Conservation (phyloP, 2,113 vertebrate genomes). For the Apodemus speciosus region DNA sequence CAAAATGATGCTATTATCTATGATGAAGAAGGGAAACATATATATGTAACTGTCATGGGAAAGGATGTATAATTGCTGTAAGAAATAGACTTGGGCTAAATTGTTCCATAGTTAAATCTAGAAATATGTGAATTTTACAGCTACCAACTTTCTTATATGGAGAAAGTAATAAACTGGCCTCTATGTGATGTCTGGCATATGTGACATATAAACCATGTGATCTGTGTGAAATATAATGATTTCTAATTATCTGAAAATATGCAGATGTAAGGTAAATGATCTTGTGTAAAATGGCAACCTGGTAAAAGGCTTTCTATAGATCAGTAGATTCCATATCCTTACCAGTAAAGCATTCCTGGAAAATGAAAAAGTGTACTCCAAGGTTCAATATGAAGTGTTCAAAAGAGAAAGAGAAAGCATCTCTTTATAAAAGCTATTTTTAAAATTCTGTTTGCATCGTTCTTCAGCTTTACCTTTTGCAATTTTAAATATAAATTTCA, state of each 20-base stretch:
- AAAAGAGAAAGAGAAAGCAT: background rate
- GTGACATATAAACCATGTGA: background rate
- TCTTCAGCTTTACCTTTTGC: background rate
- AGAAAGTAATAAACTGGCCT: slow-evolving; percentile 68
- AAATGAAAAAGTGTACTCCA: background rate
- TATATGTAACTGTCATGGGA: slow-evolving; percentile 30
- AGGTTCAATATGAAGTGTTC: background rate
- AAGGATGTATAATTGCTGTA: slow-evolving; percentile 68
- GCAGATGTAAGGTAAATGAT: slow-evolving; percentile 66
- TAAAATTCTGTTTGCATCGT: background rate
- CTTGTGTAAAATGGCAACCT: background rate
- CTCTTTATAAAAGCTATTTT: background rate
- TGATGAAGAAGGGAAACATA: slow-evolving; percentile 34
- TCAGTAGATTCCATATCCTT: background rate
- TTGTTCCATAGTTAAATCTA: slow-evolving; percentile 57
- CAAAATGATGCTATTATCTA: background rate
- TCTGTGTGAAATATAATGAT: slow-evolving; percentile 50
- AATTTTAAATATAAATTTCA: slow-evolving; percentile 16
- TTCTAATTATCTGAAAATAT: slow-evolving; percentile 71
- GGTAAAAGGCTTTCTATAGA: background rate
- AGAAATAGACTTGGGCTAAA: slow-evolving; percentile 59
- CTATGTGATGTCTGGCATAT: background rate
- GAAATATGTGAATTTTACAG: slow-evolving; percentile 63
- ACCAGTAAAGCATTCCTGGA: background rate
- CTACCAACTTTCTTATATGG: slow-evolving; percentile 64